A percentile compares a stretch with the other conserved stretches of the same genome.
Conservation (phyloP, 64 coral and sea anemone genomes). For the Cladopsammia gracilis region DNA sequence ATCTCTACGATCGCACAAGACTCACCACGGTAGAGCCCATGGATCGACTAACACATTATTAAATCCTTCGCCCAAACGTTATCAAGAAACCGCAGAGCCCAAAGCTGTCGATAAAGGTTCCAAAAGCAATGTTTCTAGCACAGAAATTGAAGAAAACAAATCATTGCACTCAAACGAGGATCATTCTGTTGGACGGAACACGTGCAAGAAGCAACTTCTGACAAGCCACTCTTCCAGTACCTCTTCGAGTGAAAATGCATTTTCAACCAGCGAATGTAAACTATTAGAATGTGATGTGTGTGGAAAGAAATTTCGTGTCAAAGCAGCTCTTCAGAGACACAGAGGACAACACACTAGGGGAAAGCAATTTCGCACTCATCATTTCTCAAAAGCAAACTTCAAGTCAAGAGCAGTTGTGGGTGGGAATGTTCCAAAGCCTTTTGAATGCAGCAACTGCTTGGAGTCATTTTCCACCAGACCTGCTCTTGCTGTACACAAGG, state of each 20-base stretch:
- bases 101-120: background rate
- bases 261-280: background rate
- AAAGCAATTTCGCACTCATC: background rate
- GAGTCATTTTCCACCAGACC: background rate
- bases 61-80: background rate
- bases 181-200: background rate
- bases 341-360: background rate
- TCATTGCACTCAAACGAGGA: background rate
- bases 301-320: background rate
- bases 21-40: background rate
- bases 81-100: background rate
- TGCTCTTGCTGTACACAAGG: background rate
- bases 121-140: background rate
- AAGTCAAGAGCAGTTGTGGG: background rate
- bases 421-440: background rate
- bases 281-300: background rate
- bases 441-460: constrained; percentile 1
- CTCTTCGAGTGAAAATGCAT: background rate
- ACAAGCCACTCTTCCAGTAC: background rate
- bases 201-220: background rate
- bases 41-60: background rate
- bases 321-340: background rate
- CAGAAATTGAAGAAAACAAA: background rate
- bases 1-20: constrained; percentile 2
- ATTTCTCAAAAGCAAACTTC: background rate